phyloP scores from a whole-genome alignment of 2,797 vertebrate genomes.

The Aphelocoma californica region DNA sequence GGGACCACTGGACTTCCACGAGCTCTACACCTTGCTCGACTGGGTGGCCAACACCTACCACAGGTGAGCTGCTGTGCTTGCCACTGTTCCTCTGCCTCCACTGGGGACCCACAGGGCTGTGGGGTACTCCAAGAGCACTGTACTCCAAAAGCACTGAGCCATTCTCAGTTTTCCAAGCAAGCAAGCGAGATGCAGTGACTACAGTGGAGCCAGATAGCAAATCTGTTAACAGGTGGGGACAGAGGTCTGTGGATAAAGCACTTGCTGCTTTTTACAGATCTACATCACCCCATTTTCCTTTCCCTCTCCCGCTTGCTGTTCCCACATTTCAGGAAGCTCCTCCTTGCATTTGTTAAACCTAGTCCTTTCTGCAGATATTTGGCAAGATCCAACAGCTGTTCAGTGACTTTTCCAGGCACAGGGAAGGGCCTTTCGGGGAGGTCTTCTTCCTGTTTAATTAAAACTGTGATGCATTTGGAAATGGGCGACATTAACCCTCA shows the following conservation, averaged over 20 bases:
- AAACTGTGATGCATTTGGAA: not conserved
- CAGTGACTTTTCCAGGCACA: not conserved
- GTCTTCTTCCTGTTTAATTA: constrained; percentile 18
- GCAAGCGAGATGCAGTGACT: not conserved
- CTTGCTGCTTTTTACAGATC: not conserved
- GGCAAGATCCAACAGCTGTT: not conserved
- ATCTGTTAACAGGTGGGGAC: not conserved
- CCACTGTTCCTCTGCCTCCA: not conserved
- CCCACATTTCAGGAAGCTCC: not conserved
- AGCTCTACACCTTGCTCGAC: constrained; percentile 81
- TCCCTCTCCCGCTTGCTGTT: not conserved
- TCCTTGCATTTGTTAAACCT: not conserved
- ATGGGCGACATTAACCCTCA: accelerated
- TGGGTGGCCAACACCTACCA: constrained; percentile 84
- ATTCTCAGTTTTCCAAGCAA: not conserved
- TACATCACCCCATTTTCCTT: not conserved
- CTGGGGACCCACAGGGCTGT: accelerated
- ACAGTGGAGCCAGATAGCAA: not conserved
- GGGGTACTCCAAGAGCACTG: not conserved
- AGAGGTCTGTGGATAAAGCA: not conserved
- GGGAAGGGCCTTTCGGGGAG: not conserved
- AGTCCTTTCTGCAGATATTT: constrained; percentile 1
- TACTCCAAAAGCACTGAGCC: not conserved
- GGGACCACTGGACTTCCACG: constrained; percentile 61
- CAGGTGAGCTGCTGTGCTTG: constrained; percentile 76